These are phyloP conservation scores for Peromyscus nudipes DNA, from an alignment of 2,797 vertebrate species.

Conservation along the genomic window DNA sequence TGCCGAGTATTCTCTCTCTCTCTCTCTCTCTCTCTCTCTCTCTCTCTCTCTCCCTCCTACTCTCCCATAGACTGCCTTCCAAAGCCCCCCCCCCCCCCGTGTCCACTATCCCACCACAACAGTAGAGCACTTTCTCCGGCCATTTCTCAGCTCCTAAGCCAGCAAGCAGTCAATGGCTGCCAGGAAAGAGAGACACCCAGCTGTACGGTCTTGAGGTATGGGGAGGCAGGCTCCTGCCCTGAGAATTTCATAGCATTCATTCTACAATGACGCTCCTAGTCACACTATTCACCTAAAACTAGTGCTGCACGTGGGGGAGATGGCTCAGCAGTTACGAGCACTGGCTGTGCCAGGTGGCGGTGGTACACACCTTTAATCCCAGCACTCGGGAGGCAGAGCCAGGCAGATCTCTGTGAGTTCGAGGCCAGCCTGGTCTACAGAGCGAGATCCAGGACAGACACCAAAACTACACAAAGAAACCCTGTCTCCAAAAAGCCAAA, in stretches of 20 bases:
- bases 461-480: no score
- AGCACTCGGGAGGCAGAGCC: no score
- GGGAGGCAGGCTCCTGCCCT: background rate
- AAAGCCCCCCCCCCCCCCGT: background rate
- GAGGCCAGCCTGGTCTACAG: no score
- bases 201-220: background rate
- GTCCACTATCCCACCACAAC: background rate
- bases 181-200: background rate
- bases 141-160: background rate
- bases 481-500: no score
- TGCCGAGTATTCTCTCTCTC: background rate
- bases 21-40: background rate
- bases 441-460: no score
- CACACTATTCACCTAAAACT: background rate
- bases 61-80: background rate
- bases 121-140: background rate
- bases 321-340: background rate
- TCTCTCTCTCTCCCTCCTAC: background rate
- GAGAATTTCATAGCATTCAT: background rate
- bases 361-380: no score
- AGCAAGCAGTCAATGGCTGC: background rate
- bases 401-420: no score
- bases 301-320: background rate
- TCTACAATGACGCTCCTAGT: background rate
- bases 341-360: background rate